Evolutionary conservation across 1,140 invertebrate genomes (phyloP).

Genomic region (Drosophila sulfurigaster): DNA sequence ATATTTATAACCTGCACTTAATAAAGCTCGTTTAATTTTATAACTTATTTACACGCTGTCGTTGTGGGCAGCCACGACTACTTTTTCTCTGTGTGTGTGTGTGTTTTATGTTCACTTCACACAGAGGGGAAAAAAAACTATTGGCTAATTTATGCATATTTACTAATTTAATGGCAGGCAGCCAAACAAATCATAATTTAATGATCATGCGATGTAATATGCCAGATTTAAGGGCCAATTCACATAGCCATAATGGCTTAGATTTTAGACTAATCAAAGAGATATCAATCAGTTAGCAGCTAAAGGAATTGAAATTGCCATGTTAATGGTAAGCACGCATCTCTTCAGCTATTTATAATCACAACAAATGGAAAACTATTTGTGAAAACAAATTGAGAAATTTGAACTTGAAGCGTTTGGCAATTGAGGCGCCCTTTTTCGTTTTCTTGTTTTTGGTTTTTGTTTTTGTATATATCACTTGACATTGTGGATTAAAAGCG

Average conservation of each 20-base stretch:
- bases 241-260: constrained; percentile 5
- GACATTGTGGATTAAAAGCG: constrained; percentile 49
- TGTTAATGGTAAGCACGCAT: neutral
- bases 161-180: constrained; percentile 12
- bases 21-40: constrained; percentile 52
- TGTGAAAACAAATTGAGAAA: constrained; percentile 3
- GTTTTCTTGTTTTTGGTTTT: too few species aligned
- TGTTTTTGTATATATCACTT: constrained; percentile 29
- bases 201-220: constrained; percentile 7
- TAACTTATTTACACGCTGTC: constrained; percentile 44
- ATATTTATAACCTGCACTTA: constrained; percentile 50
- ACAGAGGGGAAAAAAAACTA: neutral
- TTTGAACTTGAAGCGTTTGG: constrained; percentile 41
- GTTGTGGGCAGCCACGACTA: constrained; percentile 17
- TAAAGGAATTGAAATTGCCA: neutral
- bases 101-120: constrained; percentile 8
- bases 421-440: constrained; percentile 35
- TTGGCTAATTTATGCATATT: constrained; percentile 27
- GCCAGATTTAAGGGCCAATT: constrained; percentile 23
- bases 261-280: neutral
- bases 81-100: neutral
- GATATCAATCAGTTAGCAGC: constrained; percentile 6
- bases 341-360: constrained; percentile 30
- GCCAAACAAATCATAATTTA: constrained; percentile 24
- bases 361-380: neutral